These are phyloP conservation scores for Siderastrea radians DNA, from an alignment of 92 coral and sea anemone species.

Conservation along the genomic window DNA sequence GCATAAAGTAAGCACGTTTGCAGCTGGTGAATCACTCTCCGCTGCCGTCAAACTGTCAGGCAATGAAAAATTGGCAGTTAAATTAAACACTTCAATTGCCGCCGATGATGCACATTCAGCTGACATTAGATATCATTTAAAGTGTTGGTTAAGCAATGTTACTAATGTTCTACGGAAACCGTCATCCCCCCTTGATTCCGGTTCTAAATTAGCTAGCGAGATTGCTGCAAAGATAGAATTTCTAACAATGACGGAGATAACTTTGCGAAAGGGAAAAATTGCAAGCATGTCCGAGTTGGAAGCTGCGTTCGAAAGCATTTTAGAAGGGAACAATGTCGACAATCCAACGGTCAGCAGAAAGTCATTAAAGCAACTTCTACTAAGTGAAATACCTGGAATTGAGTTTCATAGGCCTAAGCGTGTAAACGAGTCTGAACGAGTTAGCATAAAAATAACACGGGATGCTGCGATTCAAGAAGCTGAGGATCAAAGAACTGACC, in stretches of 20 bases:
- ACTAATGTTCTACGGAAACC: constrained; percentile 51
- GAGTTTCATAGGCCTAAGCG: constrained; percentile 80
- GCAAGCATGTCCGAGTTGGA: constrained; percentile 33
- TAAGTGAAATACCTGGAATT: constrained; percentile 69
- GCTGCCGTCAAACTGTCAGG: constrained; percentile 43
- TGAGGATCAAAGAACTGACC: constrained; percentile 40
- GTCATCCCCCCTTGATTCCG: neutral
- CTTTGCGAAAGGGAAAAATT: constrained; percentile 19
- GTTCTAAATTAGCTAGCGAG: neutral
- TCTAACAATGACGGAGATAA: constrained; percentile 19
- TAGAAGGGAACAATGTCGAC: constrained; percentile 68
- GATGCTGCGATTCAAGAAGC: constrained; percentile 62
- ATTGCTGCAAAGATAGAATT: neutral
- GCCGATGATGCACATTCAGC: constrained; percentile 62
- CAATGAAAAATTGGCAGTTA: constrained; percentile 60
- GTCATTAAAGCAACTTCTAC: constrained; percentile 69
- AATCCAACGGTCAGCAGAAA: constrained; percentile 31
- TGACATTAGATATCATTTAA: constrained; percentile 33
- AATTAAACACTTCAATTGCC: constrained; percentile 56
- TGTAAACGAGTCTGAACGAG: constrained; percentile 77
- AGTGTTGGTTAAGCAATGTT: constrained; percentile 64
- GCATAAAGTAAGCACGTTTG: constrained; percentile 42
- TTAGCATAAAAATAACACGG: constrained; percentile 65
- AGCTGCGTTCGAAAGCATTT: constrained; percentile 56
- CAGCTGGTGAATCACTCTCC: constrained; percentile 70